These are phyloP conservation scores for Malacosoma neustria DNA, from an alignment of 2,888 invertebrate genomes.

Conservation along the genomic window DNA sequence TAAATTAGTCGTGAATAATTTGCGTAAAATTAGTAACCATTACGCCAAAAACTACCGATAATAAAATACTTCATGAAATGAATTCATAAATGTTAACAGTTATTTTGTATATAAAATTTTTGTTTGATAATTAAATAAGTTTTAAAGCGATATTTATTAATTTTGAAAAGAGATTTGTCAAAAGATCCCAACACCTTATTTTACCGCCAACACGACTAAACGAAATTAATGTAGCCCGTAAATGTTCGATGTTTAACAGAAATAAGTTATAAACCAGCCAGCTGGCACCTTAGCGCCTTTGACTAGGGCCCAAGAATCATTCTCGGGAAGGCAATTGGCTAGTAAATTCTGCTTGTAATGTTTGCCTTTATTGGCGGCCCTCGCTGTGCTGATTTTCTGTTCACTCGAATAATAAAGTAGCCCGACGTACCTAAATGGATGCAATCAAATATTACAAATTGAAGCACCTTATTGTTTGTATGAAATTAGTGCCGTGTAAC, in stretches of 20 bases:
- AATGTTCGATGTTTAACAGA: conserved; percentile 1
- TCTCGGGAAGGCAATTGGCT: conserved; percentile 11
- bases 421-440: conserved; percentile 1
- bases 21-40: too few relatives aligned
- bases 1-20: too few relatives aligned
- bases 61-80: too few relatives aligned
- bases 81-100: too few relatives aligned
- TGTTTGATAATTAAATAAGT: too few relatives aligned
- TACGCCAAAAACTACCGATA: too few relatives aligned
- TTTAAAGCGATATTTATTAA: too few relatives aligned
- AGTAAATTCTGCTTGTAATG: conserved; percentile 14
- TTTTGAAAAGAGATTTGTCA: too few relatives aligned
- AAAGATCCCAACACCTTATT: not conserved
- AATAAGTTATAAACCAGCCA: not conserved
- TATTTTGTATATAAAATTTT: too few relatives aligned
- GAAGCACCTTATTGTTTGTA: conserved; percentile 7
- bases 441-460: conserved; percentile 1
- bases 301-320: conserved; percentile 9
- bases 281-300: not conserved
- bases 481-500: too few relatives aligned
- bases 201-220: not conserved
- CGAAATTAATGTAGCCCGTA: not conserved
- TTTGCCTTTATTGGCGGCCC: conserved; percentile 12
- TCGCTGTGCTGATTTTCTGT: conserved; percentile 14
- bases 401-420: conserved; percentile 13